Conservation (phyloP, 2,113 vertebrate species). For the Nerophis lumbriciformis region DNA sequence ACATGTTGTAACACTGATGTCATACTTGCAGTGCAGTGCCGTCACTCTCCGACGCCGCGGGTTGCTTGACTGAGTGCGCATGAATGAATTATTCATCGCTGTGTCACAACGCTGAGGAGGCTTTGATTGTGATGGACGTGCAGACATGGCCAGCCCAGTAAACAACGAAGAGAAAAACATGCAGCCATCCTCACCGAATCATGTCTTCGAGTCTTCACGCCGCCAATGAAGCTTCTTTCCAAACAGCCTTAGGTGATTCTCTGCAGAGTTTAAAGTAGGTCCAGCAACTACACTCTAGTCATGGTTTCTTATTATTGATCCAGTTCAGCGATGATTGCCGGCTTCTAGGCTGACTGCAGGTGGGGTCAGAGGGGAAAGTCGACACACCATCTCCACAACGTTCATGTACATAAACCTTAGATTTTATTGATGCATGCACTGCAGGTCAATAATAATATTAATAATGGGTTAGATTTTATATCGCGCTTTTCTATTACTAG, state of each 20-base stretch:
- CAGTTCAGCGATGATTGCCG: conserved; percentile 3
- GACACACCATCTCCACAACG: too few relatives aligned
- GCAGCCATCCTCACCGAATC: conserved; percentile 17
- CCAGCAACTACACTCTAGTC: background rate
- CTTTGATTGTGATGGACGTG: conserved; percentile 59
- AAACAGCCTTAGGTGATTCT: conserved; percentile 24
- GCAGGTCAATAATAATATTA: too few relatives aligned
- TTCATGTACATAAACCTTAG: too few relatives aligned
- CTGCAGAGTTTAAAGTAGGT: conserved; percentile 7
- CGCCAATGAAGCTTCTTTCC: background rate
- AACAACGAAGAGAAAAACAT: conserved; percentile 21
- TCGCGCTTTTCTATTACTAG: too few relatives aligned
- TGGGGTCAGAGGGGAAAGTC: conserved; percentile 19
- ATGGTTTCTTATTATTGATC: conserved; percentile 8
- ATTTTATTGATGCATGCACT: too few relatives aligned
- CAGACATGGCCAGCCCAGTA: conserved; percentile 38
- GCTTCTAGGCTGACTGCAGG: conserved; percentile 7
- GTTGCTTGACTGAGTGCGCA: conserved; percentile 37
- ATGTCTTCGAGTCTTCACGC: conserved; percentile 3
- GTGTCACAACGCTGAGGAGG: conserved; percentile 45
- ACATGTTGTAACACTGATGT: conserved; percentile 28
- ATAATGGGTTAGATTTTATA: too few relatives aligned
- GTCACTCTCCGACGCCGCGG: conserved; percentile 24
- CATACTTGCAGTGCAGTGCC: conserved; percentile 19
- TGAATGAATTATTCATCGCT: conserved; percentile 61